These are phyloP conservation scores for Agonopterix heracliana DNA, from an alignment of 2,888 invertebrate genomes.

Conservation along the genomic window DNA sequence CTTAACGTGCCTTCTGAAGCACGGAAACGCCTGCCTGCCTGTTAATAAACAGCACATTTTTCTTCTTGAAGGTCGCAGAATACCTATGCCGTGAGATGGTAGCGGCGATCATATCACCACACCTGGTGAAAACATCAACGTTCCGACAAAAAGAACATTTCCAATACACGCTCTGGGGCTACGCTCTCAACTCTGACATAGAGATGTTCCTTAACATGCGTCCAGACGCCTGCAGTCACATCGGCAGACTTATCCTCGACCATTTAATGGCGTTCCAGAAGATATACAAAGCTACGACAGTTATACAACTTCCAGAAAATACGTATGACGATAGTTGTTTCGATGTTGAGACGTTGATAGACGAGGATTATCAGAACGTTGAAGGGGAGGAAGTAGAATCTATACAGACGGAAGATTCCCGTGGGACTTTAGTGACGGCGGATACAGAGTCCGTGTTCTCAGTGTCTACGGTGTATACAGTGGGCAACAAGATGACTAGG, in stretches of 20 bases:
- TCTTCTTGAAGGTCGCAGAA: conserved; percentile 68
- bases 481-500: conserved; percentile 47
- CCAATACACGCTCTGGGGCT: conserved; percentile 76
- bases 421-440: conserved; percentile 50
- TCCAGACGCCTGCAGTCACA: conserved; percentile 73
- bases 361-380: conserved; percentile 67
- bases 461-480: conserved; percentile 56
- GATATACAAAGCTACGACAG: conserved; percentile 56
- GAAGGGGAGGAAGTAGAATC: conserved; percentile 62
- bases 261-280: conserved; percentile 72
- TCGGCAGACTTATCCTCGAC: conserved; percentile 73
- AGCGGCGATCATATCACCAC: conserved; percentile 69
- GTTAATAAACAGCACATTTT: not conserved
- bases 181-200: conserved; percentile 72
- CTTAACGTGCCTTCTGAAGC: no score
- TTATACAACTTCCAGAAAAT: conserved; percentile 44
- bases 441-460: conserved; percentile 65
- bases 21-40: no score
- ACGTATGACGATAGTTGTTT: conserved; percentile 51
- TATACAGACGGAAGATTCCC: conserved; percentile 47
- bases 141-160: conserved; percentile 71
- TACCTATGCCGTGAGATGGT: conserved; percentile 80
- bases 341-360: conserved; percentile 60
- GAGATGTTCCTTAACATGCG: conserved; percentile 76
- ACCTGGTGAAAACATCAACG: conserved; percentile 62